Evolutionary conservation across 2,797 vertebrate genomes (phyloP).

Genomic region (Dicrostonyx torquatus): DNA sequence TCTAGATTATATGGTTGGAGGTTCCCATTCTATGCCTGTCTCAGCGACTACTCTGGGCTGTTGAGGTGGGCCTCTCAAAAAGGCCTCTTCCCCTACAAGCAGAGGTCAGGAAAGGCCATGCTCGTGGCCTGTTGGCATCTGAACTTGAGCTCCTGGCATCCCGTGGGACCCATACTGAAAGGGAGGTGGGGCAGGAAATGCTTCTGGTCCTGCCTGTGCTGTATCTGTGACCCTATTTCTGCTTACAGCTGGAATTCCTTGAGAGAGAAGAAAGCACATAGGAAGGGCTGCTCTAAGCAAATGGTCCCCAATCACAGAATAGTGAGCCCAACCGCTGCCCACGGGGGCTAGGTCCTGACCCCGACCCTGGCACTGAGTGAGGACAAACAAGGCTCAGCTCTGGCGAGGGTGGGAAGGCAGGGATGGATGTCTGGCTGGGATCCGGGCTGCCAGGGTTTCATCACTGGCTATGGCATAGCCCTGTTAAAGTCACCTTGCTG

Average conservation of each 20-base stretch:
- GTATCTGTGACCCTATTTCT: conserved; percentile 33
- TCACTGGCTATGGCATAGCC: background rate
- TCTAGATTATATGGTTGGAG: background rate
- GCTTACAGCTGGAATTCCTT: conserved; percentile 61
- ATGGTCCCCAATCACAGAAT: background rate
- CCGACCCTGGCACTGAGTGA: background rate
- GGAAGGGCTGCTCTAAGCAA: conserved; percentile 71
- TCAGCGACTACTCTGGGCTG: background rate
- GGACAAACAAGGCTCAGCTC: background rate
- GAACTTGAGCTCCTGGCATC: background rate
- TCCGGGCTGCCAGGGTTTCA: background rate
- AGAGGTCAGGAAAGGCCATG: background rate
- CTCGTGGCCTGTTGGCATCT: background rate
- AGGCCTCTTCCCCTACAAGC: background rate
- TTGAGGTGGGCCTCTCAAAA: background rate
- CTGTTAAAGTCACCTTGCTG: background rate
- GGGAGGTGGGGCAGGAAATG: conserved; percentile 70
- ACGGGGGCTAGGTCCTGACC: background rate
- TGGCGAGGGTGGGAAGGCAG: background rate
- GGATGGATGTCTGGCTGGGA: background rate
- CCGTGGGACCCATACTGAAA: conserved; percentile 17
- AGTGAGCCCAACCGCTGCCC: background rate
- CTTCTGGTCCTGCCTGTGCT: conserved; percentile 28
- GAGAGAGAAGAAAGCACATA: conserved; percentile 55
- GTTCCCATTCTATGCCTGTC: no score